Base-by-base conservation (phyloP, 2,113 vertebrate species). In the Etia nguti region DNA sequence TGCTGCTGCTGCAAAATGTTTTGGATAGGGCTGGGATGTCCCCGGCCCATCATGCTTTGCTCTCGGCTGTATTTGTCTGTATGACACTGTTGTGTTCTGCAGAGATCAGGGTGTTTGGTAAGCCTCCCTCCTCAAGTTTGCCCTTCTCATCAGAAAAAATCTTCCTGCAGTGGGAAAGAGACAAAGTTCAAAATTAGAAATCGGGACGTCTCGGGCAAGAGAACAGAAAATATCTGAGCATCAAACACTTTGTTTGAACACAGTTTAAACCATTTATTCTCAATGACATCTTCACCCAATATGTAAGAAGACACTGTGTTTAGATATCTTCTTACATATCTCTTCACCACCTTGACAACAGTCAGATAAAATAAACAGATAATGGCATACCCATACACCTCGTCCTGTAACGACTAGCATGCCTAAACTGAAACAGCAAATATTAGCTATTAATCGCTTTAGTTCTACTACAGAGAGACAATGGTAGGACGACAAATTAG, bases 41-140 rank as follows among this genome's bases (percentile, higher is more conserved):
- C 81, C 38, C 80, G 68, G 29, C 92, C 86, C 91, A 97, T 99
- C 97, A 98, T 95, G 98, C 98, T 97, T 98, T 98, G 96, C 97
- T 98, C 93, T 98, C 97, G 0, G 90, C 95, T 86, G 95, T 92
- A 59, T 98, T 97, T 96, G 97, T 98, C 95, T 98, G 98, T 96
- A 96, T 96, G 96, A 98, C 95, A 90, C 97, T 97, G n/a, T 97
- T 99, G 95, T 97, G 97, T 94, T 97, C 97, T 94, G 96, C 96
- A 94, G 97, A 94, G 88, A 96, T 97, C 22, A 96, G 90, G 81
- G 96, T 93, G 86, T 97, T 97, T 95, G 98, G 97, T 24, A 95
- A 93, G 86, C 97, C 97, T 50, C 95, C 96, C 83, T 97, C 97
- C 90, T 96, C 97, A 92, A 82, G 86, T 85, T 97, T 97, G 34